Conservation (phyloP, 2,113 vertebrate genomes). For the Paratilapia polleni region DNA sequence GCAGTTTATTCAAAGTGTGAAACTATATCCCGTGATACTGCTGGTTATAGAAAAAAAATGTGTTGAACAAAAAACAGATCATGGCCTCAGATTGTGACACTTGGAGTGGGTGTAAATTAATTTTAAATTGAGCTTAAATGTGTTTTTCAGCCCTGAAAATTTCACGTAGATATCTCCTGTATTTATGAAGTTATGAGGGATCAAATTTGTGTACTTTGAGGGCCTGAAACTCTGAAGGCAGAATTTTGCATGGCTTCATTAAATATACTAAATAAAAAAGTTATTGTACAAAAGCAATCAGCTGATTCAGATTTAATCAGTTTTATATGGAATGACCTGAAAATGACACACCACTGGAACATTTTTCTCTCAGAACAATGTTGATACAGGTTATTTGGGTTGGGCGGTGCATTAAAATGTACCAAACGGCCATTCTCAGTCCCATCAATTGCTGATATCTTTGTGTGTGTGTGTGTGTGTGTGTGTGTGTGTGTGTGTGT, state of each 20-base stretch:
- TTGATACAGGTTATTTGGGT: not conserved
- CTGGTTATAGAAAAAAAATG: not conserved
- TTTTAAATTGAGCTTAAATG: not conserved
- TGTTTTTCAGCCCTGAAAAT: too few relatives aligned
- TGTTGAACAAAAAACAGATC: fast-evolving
- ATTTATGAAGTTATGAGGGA: not conserved
- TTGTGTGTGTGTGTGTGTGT: not conserved
- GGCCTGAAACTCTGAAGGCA: not conserved
- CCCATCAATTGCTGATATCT: not conserved
- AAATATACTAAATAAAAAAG: not conserved
- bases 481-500: too few relatives aligned
- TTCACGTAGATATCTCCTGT: not conserved
- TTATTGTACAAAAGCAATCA: not conserved
- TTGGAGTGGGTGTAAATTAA: not conserved
- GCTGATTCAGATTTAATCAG: constrained; percentile 6
- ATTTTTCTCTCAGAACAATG: not conserved
- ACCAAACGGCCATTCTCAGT: too few relatives aligned
- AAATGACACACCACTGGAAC: not conserved
- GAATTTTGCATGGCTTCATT: not conserved
- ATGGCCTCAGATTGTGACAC: not conserved
- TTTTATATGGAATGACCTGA: not conserved
- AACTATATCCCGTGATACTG: not conserved
- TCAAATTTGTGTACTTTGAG: not conserved
- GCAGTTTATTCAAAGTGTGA: not conserved
- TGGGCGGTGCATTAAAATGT: too few relatives aligned